A percentile compares a stretch with the other conserved stretches of the same genome.
phyloP scores from a whole-genome alignment of 1,140 invertebrate genomes.

The Zaprionus inermis region DNA sequence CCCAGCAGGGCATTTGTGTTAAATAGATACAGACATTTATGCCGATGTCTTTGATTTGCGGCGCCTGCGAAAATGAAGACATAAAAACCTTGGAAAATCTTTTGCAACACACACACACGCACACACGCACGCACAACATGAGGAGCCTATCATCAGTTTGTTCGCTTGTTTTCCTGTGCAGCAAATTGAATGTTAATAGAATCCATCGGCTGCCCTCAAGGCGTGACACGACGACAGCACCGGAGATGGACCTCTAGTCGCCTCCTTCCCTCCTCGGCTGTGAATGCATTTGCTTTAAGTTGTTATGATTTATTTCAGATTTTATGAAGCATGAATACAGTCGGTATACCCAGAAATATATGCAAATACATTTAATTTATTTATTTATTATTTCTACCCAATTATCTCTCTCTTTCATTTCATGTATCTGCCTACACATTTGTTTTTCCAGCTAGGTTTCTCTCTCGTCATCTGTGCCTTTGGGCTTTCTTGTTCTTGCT shows the following conservation, averaged over 20 bases:
- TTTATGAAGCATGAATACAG: background rate
- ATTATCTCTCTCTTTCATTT: no score
- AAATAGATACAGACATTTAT: slow-evolving; percentile 50
- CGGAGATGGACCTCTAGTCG: background rate
- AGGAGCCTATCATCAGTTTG: slow-evolving; percentile 46
- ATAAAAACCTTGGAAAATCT: slow-evolving; percentile 68
- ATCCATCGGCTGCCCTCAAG: background rate
- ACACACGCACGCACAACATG: slow-evolving; percentile 11
- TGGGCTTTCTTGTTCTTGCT: no score
- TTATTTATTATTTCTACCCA: no score
- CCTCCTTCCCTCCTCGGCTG: background rate
- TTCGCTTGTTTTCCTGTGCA: background rate
- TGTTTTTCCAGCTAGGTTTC: no score
- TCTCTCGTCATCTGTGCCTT: no score
- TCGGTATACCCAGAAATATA: no score
- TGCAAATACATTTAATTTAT: no score
- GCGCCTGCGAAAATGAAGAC: slow-evolving; percentile 59
- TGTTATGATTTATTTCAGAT: background rate
- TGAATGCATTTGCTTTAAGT: background rate
- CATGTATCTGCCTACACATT: no score
- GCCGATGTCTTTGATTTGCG: slow-evolving; percentile 56
- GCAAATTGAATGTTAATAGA: slow-evolving; percentile 15
- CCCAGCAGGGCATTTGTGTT: slow-evolving; percentile 44
- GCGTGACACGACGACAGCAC: background rate
- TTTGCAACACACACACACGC: slow-evolving; percentile 20